Percentiles rank a stretch among this genome's conserved stretches.
Evolutionary conservation across 1,140 invertebrate genomes (phyloP).

Genomic region (Sycophaga agraensis): DNA sequence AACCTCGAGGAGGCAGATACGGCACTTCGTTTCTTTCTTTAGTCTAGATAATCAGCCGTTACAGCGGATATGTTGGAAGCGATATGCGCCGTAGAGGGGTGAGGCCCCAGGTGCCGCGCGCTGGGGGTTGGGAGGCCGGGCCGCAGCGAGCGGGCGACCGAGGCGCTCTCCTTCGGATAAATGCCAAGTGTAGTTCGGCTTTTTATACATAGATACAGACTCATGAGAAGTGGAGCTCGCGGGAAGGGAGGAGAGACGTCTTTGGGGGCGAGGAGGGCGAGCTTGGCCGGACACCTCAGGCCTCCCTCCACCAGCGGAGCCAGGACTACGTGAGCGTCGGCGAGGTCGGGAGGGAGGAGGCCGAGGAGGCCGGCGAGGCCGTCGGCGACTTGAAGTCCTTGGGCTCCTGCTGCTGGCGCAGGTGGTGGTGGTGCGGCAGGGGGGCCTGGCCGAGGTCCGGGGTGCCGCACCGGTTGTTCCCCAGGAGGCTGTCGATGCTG

Average conservation of each 20-base stretch:
- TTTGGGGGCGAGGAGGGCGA: too few species aligned
- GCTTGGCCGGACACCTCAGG: too few species aligned
- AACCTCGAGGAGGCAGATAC: slow-evolving; percentile 22
- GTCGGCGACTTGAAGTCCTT: slow-evolving; percentile 33
- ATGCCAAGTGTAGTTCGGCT: too few species aligned
- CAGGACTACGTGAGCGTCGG: slow-evolving; percentile 54
- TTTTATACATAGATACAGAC: too few species aligned
- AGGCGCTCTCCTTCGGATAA: too few species aligned
- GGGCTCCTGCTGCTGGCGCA: slow-evolving; percentile 32
- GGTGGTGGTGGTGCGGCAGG: slow-evolving; percentile 42
- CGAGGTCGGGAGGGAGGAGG: slow-evolving; percentile 47
- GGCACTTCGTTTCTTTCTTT: slow-evolving; percentile 14
- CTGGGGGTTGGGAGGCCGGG: too few species aligned
- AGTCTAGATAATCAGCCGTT: slow-evolving; percentile 31
- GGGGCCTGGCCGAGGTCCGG: slow-evolving; percentile 5
- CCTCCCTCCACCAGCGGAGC: slow-evolving; percentile 13
- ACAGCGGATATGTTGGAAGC: slow-evolving; percentile 48
- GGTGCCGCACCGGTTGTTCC: slow-evolving; percentile 50
- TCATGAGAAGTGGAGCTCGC: too few species aligned
- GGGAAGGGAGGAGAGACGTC: too few species aligned
- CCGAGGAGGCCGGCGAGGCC: slow-evolving; percentile 40
- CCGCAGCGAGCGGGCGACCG: too few species aligned
- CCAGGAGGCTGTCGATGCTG: slow-evolving; percentile 80
- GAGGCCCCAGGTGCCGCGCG: slow-evolving; percentile 3
- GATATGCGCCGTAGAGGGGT: slow-evolving; percentile 41